These are phyloP conservation scores for Phrynocephalus versicolor DNA, from an alignment of 2,113 vertebrate species.

Conservation along the genomic window DNA sequence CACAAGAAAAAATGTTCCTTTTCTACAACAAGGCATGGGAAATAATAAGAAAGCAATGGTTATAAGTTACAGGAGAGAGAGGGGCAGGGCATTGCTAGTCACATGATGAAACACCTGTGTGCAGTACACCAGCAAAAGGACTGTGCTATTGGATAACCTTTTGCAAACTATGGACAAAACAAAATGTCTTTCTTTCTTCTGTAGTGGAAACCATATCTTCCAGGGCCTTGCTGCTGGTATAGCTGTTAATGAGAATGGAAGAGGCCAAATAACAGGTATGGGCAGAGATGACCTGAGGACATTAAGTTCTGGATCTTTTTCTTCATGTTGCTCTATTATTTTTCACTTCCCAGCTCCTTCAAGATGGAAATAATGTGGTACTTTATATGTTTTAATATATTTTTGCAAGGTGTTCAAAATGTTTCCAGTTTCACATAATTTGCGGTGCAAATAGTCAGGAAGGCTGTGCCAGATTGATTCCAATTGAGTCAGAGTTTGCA, in stretches of 20 bases:
- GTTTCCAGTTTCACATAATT: not conserved
- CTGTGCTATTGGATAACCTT: not conserved
- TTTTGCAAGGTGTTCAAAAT: not conserved
- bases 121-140: not conserved
- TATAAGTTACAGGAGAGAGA: not conserved
- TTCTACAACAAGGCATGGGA: too few relatives aligned
- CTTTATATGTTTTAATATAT: not conserved
- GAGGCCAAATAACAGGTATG: slow-evolving; percentile 89
- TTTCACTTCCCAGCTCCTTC: not conserved
- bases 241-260: slow-evolving; percentile 90
- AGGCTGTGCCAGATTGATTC: too few relatives aligned
- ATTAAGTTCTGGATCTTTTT: not conserved
- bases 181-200: slow-evolving; percentile 41
- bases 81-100: not conserved
- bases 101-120: not conserved
- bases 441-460: not conserved
- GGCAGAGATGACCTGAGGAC: not conserved
- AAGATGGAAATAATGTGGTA: not conserved
- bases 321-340: not conserved
- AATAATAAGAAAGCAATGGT: not conserved
- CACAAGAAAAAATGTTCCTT: not conserved
- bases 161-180: not conserved
- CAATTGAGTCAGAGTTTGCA: too few relatives aligned
- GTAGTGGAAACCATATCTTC: slow-evolving; percentile 91
- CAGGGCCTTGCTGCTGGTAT: slow-evolving; percentile 91